These are phyloP conservation scores for Yasuhikotakia modesta DNA, from an alignment of 2,797 vertebrate species.

Conservation along the genomic window DNA sequence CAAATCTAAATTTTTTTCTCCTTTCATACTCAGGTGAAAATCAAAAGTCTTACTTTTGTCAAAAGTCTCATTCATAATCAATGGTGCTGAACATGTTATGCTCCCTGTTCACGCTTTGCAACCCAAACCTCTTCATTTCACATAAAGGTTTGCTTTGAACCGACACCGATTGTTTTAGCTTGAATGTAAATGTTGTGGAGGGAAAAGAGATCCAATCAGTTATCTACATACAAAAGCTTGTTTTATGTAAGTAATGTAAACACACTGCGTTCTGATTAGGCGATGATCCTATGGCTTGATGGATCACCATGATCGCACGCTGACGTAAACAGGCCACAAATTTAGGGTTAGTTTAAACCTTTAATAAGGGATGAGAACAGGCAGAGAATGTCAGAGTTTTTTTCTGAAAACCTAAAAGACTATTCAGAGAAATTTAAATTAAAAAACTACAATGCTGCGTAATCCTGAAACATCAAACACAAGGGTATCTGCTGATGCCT, in stretches of 20 bases:
- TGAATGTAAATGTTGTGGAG: not conserved
- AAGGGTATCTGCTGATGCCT: too few relatives aligned
- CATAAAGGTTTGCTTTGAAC: not conserved
- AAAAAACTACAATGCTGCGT: not conserved
- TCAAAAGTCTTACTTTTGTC: not conserved
- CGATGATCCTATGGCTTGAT: too few relatives aligned
- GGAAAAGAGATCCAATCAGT: not conserved
- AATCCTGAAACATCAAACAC: conserved; percentile 30
- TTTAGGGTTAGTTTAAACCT: too few relatives aligned
- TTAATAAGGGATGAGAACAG: too few relatives aligned
- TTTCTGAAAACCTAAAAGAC: too few relatives aligned
- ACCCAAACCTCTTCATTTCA: not conserved
- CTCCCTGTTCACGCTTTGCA: not conserved
- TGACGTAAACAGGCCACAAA: too few relatives aligned
- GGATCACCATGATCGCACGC: too few relatives aligned
- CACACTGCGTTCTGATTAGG: not conserved
- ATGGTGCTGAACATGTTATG: not conserved
- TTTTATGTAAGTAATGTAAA: not conserved
- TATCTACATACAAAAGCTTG: not conserved
- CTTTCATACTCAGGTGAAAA: not conserved
- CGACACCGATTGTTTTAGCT: not conserved
- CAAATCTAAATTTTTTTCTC: not conserved
- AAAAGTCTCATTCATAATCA: too few relatives aligned
- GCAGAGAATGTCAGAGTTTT: too few relatives aligned
- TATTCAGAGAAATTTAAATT: too few relatives aligned